phyloP scores from a whole-genome alignment of 64 coral and sea anemone species.

The Hydrozoanthus tunicans region DNA sequence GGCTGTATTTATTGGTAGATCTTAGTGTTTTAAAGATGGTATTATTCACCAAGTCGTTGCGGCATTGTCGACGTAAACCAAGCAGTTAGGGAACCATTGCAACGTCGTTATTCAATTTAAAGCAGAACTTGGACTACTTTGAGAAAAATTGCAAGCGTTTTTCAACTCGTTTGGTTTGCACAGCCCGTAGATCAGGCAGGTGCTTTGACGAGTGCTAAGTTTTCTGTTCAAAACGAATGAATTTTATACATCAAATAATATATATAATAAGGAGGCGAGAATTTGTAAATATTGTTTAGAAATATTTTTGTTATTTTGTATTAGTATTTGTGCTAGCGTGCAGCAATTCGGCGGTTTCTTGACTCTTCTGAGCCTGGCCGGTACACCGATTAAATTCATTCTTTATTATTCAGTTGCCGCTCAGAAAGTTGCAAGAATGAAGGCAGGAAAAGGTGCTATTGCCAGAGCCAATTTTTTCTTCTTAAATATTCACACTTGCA shows the following conservation, averaged over 20 bases:
- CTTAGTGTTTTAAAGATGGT: constrained; percentile 47
- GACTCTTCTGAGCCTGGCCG: background rate
- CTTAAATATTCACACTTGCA: background rate
- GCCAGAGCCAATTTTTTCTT: constrained; percentile 11
- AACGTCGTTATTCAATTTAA: background rate
- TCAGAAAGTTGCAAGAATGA: constrained; percentile 26
- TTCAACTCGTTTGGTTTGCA: constrained; percentile 31
- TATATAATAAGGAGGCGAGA: constrained; percentile 66
- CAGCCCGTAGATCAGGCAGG: constrained; percentile 12
- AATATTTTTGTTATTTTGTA: constrained; percentile 91
- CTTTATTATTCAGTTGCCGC: constrained; percentile 36
- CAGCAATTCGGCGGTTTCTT: constrained; percentile 5
- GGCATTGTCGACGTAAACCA: constrained; percentile 37
- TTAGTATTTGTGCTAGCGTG: constrained; percentile 45
- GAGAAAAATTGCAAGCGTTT: constrained; percentile 11
- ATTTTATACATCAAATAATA: constrained; percentile 82
- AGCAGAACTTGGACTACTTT: background rate
- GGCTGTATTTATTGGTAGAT: constrained; percentile 32
- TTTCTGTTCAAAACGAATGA: constrained; percentile 56
- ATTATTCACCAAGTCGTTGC: constrained; percentile 29
- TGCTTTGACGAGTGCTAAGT: constrained; percentile 36
- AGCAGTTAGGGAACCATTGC: background rate
- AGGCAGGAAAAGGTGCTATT: background rate
- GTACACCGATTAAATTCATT: background rate
- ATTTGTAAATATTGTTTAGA: constrained; percentile 89